These are phyloP conservation scores for Melitaea cinxia DNA, from an alignment of 1,140 invertebrate species.

Conservation along the genomic window DNA sequence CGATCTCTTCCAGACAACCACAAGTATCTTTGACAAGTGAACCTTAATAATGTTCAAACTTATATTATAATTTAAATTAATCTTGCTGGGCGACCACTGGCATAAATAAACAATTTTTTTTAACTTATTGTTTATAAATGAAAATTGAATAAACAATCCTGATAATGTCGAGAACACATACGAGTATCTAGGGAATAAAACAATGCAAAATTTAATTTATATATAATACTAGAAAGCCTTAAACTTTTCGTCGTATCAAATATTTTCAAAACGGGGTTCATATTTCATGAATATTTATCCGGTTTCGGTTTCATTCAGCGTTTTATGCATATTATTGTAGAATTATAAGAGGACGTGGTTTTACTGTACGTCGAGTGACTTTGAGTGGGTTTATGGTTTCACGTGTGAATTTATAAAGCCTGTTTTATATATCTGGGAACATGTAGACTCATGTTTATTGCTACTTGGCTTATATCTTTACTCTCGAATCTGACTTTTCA, in stretches of 20 bases:
- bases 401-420: background rate
- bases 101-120: no score
- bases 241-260: background rate
- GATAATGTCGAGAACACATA: no score
- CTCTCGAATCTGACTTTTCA: no score
- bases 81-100: no score
- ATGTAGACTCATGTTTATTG: background rate
- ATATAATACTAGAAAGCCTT: background rate
- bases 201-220: background rate
- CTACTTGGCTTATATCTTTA: no score
- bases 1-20: no score
- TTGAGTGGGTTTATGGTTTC: background rate
- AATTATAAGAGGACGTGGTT: background rate
- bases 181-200: no score
- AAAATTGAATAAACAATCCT: no score
- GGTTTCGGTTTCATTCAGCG: background rate
- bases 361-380: background rate
- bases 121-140: no score
- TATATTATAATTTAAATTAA: no score
- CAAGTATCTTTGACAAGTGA: no score
- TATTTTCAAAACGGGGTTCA: constrained; percentile 1
- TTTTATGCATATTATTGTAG: constrained; percentile 6
- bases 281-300: constrained; percentile 2
- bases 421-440: background rate
- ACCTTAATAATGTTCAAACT: no score